Conservation (phyloP, 2,113 vertebrate species). For the Bungarus multicinctus region DNA sequence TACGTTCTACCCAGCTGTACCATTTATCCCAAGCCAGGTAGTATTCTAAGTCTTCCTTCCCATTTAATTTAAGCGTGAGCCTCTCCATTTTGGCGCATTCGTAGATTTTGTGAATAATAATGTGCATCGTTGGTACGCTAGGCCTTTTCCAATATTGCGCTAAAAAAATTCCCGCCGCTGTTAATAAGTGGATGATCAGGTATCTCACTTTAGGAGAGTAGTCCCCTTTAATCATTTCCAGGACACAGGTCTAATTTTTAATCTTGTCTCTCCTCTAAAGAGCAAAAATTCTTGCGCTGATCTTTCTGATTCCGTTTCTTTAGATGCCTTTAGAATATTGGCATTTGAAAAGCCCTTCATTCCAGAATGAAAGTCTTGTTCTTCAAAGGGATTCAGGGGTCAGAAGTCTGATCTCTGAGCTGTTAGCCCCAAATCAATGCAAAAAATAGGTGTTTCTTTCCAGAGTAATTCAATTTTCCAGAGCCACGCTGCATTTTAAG, state of each 20-base stretch:
- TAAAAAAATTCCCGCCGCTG: too few relatives aligned
- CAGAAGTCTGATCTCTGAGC: constrained; percentile 8
- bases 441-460: background rate
- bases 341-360: background rate
- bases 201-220: too few relatives aligned
- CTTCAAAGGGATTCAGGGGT: background rate
- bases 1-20: too few relatives aligned
- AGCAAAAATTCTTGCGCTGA: background rate
- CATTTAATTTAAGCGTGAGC: too few relatives aligned
- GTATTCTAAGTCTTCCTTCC: too few relatives aligned
- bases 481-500: background rate
- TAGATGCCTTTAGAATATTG: background rate
- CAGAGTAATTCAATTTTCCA: background rate
- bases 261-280: background rate
- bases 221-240: too few relatives aligned
- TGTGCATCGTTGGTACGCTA: too few relatives aligned
- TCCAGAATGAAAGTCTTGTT: background rate
- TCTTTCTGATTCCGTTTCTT: background rate
- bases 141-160: too few relatives aligned
- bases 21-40: too few relatives aligned
- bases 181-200: too few relatives aligned
- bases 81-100: too few relatives aligned
- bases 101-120: too few relatives aligned
- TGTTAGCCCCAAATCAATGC: background rate
- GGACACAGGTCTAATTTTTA: background rate